Base-by-base conservation (phyloP, 2,797 vertebrate species). In the Micropoecilia bifurca region DNA sequence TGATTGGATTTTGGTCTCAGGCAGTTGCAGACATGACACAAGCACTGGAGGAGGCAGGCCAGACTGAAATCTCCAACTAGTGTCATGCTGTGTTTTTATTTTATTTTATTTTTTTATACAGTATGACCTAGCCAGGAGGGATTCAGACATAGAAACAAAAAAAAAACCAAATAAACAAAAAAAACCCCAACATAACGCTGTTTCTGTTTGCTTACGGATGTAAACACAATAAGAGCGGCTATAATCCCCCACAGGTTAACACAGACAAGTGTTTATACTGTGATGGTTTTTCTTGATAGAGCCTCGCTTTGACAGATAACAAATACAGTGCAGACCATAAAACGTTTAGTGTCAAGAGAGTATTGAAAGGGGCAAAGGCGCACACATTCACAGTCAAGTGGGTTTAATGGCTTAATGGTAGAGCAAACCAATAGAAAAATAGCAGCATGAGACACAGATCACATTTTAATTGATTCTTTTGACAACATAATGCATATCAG, bases 1-100 rank as follows among this genome's bases (percentile, higher is more conserved):
- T 93, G 94, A 95, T 93, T 94, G 91, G 91, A 95, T 95, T 95
- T 88, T 90, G 83, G 91, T 93, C 88, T 90, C 93, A 91, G 91
- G 88, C 91, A 91, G 82, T 88, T 86, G 80, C 83, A 87, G 89
- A 83, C 85, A 89, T 81, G 88, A 92, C 91, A 92, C 81, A 77
- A 86, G 74, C 89, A 81, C 86, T 78, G 74, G 82, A 85, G 88
- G 80, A 91, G 76, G 69, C 79, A 81, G 79, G 78, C 77, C 57
- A 81, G 73, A 74, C 83, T 77, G 76, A 86, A 78, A 77, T 71
- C 74, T 85, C 76, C 86, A 82, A 92, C 90, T 74, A 80, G 47
- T 82, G 53, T 86, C 87, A 87, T 73, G 80, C 84, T 86, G 88
- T 83, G 86, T 89, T 66, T 63, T 36, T 59, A 41, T 41, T 41